Percentiles rank a stretch among this genome's conserved stretches.
Conservation (phyloP, 2,888 invertebrate species). For the Saturnia japonica region DNA sequence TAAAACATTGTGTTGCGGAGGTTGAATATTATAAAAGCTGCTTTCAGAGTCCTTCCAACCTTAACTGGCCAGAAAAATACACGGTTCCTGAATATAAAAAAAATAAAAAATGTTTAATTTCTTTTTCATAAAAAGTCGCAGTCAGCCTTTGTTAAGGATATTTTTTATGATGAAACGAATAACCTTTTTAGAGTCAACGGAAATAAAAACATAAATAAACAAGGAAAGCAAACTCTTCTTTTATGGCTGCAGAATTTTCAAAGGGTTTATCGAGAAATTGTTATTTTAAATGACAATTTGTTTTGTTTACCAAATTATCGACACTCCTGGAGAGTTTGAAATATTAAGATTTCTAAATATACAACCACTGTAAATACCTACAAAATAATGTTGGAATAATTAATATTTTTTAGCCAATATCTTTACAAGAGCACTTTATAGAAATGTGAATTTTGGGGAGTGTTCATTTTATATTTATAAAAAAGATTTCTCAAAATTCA, state of each 20-base stretch:
- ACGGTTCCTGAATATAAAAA: conserved; percentile 61
- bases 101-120: conserved; percentile 49
- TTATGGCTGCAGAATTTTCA: not conserved
- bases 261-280: not conserved
- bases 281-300: not conserved
- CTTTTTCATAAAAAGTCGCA: conserved; percentile 45
- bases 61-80: conserved; percentile 56
- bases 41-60: conserved; percentile 45
- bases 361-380: too few species aligned
- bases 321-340: not conserved
- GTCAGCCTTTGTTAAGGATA: conserved; percentile 40
- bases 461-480: too few species aligned
- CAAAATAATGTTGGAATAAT: too few species aligned
- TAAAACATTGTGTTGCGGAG: conserved; percentile 60
- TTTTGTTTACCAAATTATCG: not conserved
- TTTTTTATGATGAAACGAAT: conserved; percentile 40
- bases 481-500: too few species aligned
- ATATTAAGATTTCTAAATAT: too few species aligned
- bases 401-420: too few species aligned
- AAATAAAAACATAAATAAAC: not conserved
- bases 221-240: not conserved
- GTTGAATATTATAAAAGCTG: conserved; percentile 61
- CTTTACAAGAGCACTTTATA: too few species aligned
- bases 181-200: not conserved
- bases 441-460: too few species aligned